phyloP scores from a whole-genome alignment of 1,140 invertebrate genomes.

The Brachionus rubens region DNA sequence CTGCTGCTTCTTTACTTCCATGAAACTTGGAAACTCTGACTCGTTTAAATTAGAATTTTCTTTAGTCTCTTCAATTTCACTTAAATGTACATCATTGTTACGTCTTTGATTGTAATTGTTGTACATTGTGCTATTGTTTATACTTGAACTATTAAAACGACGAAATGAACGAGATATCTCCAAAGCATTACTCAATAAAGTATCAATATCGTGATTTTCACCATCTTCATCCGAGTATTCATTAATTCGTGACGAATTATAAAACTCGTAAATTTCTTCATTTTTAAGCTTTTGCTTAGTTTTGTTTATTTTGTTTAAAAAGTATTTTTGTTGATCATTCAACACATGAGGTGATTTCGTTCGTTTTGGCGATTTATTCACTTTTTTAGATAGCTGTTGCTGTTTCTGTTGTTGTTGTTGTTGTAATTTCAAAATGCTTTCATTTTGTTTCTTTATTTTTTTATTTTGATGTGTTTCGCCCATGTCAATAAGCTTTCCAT shows the following conservation, averaged over 20 bases:
- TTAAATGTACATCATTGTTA: background rate
- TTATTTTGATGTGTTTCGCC: background rate
- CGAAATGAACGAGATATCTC: background rate
- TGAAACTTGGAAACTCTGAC: constrained; percentile 12
- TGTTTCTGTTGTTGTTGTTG: constrained; percentile 4
- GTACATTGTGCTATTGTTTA: constrained; percentile 30
- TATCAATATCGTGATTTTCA: constrained; percentile 11
- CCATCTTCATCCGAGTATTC: background rate
- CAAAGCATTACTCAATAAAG: constrained; percentile 11
- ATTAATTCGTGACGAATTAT: constrained; percentile 21
- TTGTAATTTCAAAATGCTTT: background rate
- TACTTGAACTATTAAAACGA: constrained; percentile 11
- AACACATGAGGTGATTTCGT: too few relatives aligned
- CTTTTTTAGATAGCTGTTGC: background rate
- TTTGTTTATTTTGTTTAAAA: constrained; percentile 15
- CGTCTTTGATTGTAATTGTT: background rate
- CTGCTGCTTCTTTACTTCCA: background rate
- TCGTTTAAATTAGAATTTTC: constrained; percentile 11
- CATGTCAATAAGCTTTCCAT: constrained; percentile 32
- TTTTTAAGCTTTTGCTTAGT: background rate
- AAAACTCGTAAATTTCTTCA: background rate
- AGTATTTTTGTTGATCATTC: constrained; percentile 27
- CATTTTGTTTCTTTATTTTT: background rate
- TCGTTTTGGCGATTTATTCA: background rate
- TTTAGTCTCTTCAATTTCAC: constrained; percentile 10